These are phyloP conservation scores for roundworm (Caenorhabditis elegans) DNA, from an alignment of 1,140 invertebrate species.

Conservation along the genomic window WBcel235 BX284603.4:4060501-4061000, in stretches of 20 bases:
- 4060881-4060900: neutral
- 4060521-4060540: neutral
- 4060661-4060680: neutral
- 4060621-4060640: neutral
- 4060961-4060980: too few relatives aligned
- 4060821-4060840: too few relatives aligned
- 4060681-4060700: conserved; percentile 3
- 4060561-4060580: neutral
- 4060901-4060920: neutral
- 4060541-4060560: neutral
- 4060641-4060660: neutral
- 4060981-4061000: too few relatives aligned
- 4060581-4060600: neutral
- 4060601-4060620: neutral
- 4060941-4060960: too few relatives aligned
- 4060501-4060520: neutral
- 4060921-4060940: too few relatives aligned
- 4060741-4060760: neutral
- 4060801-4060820: neutral
- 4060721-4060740: neutral
- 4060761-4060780: neutral
- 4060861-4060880: neutral
- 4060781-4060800: neutral
- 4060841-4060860: neutral
- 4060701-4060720: neutral